Conservation (phyloP, 2,113 vertebrate species). For the Corythaeola cristata region DNA sequence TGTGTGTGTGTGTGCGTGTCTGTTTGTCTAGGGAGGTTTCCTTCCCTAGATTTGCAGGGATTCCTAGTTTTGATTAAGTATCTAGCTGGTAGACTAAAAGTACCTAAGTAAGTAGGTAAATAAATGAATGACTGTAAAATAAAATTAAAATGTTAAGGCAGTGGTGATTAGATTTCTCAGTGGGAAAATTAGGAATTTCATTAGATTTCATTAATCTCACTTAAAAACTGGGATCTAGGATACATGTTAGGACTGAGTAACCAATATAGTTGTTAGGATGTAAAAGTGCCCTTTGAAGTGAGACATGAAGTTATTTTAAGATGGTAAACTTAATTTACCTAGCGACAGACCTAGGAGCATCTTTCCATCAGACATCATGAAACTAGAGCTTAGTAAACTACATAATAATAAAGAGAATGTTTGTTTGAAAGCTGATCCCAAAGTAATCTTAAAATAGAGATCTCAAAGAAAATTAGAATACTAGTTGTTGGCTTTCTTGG, state of each 20-base stretch:
- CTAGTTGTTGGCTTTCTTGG: background rate
- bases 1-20: background rate
- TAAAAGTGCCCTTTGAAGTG: background rate
- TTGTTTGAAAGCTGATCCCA: background rate
- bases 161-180: background rate
- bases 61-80: background rate
- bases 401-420: background rate
- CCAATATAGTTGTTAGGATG: background rate
- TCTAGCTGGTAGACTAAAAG: background rate
- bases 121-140: background rate
- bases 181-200: background rate
- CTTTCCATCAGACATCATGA: background rate
- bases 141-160: background rate
- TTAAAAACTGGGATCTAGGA: background rate
- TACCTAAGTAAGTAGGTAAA: background rate
- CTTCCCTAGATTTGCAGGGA: background rate
- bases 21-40: background rate
- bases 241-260: background rate
- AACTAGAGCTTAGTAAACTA: background rate
- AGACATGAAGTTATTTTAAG: background rate
- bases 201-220: background rate
- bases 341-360: background rate
- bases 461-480: background rate
- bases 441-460: background rate
- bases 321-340: background rate